Evolutionary conservation across 2,888 invertebrate species (phyloP), one percentile per base, ranked within the genome.

Genomic region (Autographa pulchrina): DNA sequence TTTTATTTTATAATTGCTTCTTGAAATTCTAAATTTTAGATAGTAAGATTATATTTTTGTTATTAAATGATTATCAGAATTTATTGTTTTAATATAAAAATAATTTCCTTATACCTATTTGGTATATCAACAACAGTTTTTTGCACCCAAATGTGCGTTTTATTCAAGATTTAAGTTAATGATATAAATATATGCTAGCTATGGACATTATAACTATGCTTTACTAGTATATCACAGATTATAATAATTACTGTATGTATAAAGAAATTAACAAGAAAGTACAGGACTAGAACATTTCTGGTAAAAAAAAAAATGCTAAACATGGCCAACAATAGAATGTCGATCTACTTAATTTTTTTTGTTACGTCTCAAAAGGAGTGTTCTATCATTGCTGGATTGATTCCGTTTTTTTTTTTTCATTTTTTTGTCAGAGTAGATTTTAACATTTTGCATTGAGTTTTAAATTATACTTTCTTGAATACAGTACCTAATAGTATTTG

Each of bases 11-110:
- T 67, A 60, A 48, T 69, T 32, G 8, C 32, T 65, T 74, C 32
- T 59, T 69, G 48, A 35, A 72, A 62, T 70, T 35, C 14, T 25
- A 66, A 65, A 70, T 74, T 32, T 43, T 74, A 72, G 66, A 67
- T 32, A 65, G 6, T 83, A 83, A 81, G 70, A 74, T 68, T 65
- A 52, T 81, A 82, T 83, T 74, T 82, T 82, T 9, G 60, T 72
- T 68, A 72, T 65, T 81, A 69, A 77, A 77, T 77, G 68, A 65
- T 74, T 70, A 65, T 71, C 52, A 60, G 14, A 7, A 20, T 31
- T 20, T 7, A 8, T 14, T 38, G 18, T 66, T 78, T 77, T 54
- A 64, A 2, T 63, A 54, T 43, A 59, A 62, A 35, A 35, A 60
- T 4, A 18, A 31, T 25, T 25, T 56, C 0, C 4, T 5, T 48